A percentile compares a stretch with the other conserved stretches of the same genome.
These are phyloP conservation scores for Embiotoca jacksoni DNA, from an alignment of 2,113 vertebrate genomes.

Conservation along the genomic window DNA sequence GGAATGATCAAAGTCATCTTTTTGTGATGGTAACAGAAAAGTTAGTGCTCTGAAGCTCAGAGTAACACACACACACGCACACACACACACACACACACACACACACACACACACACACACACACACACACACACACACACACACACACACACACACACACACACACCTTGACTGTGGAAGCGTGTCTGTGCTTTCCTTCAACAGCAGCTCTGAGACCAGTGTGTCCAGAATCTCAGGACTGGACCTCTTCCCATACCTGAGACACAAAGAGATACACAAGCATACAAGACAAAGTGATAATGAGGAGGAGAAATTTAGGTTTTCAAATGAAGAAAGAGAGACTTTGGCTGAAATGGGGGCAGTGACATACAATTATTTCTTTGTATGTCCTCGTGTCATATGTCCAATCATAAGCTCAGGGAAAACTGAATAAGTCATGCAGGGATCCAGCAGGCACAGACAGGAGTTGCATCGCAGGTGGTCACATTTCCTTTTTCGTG, in stretches of 20 bases:
- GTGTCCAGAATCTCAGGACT: conserved; percentile 93
- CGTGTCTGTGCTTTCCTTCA: conserved; percentile 93
- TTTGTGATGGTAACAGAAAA: background rate
- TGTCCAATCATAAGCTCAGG: conserved; percentile 24
- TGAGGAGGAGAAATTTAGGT: background rate
- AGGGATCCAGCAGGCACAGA: conserved; percentile 16
- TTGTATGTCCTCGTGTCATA: conserved; percentile 12
- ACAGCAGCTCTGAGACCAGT: conserved; percentile 92
- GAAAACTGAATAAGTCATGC: conserved; percentile 17
- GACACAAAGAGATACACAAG: conserved; percentile 2
- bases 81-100: background rate
- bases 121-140: background rate
- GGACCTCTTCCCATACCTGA: conserved; percentile 96
- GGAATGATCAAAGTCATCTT: no score
- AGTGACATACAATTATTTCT: background rate
- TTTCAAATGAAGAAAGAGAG: background rate
- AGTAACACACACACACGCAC: no score
- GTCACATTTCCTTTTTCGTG: conserved; percentile 52
- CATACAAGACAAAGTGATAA: background rate
- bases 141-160: background rate
- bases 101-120: conserved; percentile 4
- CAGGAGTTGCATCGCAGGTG: conserved; percentile 39
- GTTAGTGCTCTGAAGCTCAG: conserved; percentile 23
- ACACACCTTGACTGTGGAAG: conserved; percentile 89
- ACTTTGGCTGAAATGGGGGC: background rate